Base-by-base conservation (phyloP, 2,888 invertebrate species). In the Tiliacea citrago region DNA sequence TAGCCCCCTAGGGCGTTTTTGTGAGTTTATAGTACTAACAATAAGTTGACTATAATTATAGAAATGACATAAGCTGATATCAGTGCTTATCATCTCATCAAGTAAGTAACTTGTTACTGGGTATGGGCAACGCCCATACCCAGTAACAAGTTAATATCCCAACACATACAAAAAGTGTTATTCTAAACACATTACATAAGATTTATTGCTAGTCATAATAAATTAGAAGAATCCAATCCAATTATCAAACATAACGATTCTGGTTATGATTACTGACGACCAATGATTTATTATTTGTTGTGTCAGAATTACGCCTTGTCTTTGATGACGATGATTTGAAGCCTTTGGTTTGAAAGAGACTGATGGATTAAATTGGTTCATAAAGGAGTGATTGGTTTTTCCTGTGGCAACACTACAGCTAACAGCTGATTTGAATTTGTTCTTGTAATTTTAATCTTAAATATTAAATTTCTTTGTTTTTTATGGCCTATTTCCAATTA, bases 211-310 rank as follows among this genome's bases (percentile, higher is more conserved):
- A 72, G 58, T 68, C 35, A 68, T n/a, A 71, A 69, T 58, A 73
- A 73, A 81, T 79, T 69, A 68, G 71, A 65, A 70, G 61, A 68
- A 75, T 39, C 55, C 62, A 73, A 75, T 61, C 62, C 75, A 81
- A 83, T 83, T 78, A 83, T 57, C n/a, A 63, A 78, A 71, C 45
- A 73, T 68, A 82, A 82, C 73, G 65, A 83, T 75, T 79, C 68
- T 55, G 47, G 68, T 81, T 75, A 71, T 73, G 83, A 83, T 70
- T 77, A 66, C 73, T 78, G 77, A 81, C 58, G 75, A 60, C 61
- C 45, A 57, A 61, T 81, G 73, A 83, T 83, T 83, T 75, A 83
- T 47, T 71, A 68, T 53, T 57, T 51, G 73, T 75, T 73, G 51
- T 82, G 71, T 85, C 71, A 72, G 60, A 79, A 77, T 60, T 58